A percentile compares a stretch with the other conserved stretches of the same genome.
Evolutionary conservation across 2,113 vertebrate genomes (phyloP).

Genomic region (Amphilophus citrinellus): DNA sequence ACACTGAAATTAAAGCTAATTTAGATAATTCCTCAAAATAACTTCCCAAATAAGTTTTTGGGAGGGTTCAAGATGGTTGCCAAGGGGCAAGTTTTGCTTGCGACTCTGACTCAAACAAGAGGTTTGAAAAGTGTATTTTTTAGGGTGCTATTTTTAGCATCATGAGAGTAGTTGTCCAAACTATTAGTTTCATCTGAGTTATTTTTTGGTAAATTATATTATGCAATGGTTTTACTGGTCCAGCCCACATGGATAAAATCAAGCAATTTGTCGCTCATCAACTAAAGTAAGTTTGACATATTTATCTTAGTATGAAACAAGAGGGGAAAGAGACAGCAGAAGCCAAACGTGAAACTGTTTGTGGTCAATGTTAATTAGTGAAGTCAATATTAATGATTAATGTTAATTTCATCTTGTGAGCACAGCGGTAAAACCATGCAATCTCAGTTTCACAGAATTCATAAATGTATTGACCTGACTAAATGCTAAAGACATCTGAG

Average conservation of each 20-base stretch:
- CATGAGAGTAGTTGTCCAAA: neutral
- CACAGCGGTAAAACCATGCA: neutral
- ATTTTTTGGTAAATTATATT: neutral
- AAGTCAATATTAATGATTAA: neutral
- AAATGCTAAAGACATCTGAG: neutral
- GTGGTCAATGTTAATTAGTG: neutral
- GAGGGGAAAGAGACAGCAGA: neutral
- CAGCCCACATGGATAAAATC: slow-evolving; percentile 1
- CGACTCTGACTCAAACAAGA: neutral
- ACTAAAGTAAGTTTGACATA: neutral
- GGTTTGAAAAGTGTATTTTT: neutral
- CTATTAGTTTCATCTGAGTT: neutral
- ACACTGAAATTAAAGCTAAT: neutral
- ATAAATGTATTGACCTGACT: neutral
- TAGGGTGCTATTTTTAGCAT: neutral
- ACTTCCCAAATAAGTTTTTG: neutral
- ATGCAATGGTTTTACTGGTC: neutral
- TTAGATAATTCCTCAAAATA: neutral
- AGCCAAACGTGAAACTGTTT: neutral
- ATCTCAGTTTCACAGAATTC: neutral
- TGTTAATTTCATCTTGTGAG: neutral
- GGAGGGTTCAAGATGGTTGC: neutral
- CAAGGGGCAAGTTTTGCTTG: no score
- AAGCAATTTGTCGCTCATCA: neutral
- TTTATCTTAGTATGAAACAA: neutral